These are phyloP conservation scores for Hybognathus amarus DNA, from an alignment of 2,797 vertebrate genomes.

Conservation along the genomic window DNA sequence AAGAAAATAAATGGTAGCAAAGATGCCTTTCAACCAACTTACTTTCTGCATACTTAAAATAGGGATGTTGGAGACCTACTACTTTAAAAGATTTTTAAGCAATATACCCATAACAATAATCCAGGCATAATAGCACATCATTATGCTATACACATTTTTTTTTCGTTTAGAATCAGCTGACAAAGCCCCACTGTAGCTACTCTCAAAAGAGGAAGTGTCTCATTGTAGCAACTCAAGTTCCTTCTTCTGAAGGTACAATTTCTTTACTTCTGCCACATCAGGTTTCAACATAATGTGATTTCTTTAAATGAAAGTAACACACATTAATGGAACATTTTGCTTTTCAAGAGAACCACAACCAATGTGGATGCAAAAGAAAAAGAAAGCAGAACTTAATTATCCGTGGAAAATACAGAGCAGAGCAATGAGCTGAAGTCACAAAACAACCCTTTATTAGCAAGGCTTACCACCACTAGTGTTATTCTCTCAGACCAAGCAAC, in stretches of 20 bases:
- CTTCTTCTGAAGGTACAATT: constrained; percentile 48
- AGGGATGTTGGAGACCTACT: not conserved
- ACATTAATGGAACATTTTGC: not conserved
- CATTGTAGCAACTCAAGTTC: constrained; percentile 57
- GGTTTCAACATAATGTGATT: constrained; percentile 23
- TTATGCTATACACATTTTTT: not conserved
- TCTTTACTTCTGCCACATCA: constrained; percentile 32
- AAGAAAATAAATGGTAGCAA: not conserved
- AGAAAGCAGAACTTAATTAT: constrained; percentile 5
- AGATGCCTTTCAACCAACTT: not conserved
- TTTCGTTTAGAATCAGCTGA: constrained; percentile 34
- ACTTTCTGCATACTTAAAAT: not conserved
- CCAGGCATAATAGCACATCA: not conserved
- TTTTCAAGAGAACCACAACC: not conserved
- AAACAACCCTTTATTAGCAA: not conserved
- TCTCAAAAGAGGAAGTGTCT: constrained; percentile 70
- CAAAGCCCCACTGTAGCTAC: constrained; percentile 47
- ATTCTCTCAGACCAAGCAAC: not conserved
- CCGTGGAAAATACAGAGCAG: not conserved
- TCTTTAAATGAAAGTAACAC: constrained; percentile 30
- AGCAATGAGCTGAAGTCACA: not conserved
- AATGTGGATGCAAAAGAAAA: not conserved
- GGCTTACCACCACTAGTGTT: not conserved
- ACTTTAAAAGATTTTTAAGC: not conserved
- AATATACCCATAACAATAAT: not conserved